Conservation (phyloP, 2,888 invertebrate species). For the Cryptosula pallasiana region DNA sequence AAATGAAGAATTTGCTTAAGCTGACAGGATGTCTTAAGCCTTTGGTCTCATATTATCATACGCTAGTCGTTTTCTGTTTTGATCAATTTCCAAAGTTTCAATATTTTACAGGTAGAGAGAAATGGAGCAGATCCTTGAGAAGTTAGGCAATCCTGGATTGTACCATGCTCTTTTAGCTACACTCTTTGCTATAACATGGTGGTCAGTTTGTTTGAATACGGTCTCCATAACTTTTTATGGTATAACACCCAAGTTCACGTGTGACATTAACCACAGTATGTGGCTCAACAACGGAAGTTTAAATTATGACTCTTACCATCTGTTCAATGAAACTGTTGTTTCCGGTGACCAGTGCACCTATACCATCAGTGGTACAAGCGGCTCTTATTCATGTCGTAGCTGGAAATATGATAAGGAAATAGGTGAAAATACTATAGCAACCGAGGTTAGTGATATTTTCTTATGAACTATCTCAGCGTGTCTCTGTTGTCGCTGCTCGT, state of each 20-base stretch:
- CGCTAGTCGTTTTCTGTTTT: too few relatives aligned
- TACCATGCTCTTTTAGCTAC: conserved; percentile 1
- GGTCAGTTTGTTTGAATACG: not conserved
- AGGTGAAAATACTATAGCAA: not conserved
- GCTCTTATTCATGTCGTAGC: not conserved
- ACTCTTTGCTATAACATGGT: conserved; percentile 18
- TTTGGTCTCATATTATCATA: too few relatives aligned
- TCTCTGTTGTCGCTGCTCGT: not conserved
- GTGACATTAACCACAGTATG: not conserved
- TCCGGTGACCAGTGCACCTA: not conserved
- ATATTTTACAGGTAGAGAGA: too few relatives aligned
- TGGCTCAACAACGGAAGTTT: not conserved
- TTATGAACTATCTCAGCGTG: not conserved
- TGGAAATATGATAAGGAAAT: not conserved
- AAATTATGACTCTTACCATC: not conserved
- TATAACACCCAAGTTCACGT: not conserved
- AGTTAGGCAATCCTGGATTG: not conserved
- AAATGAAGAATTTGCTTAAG: too few relatives aligned
- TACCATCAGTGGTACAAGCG: not conserved
- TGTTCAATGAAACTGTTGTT: not conserved
- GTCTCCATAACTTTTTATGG: conserved; percentile 20
- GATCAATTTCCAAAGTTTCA: too few relatives aligned
- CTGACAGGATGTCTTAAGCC: too few relatives aligned
- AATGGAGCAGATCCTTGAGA: conserved; percentile 5
- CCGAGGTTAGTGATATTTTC: conserved; percentile 15